Conservation (phyloP, 2,888 invertebrate species). For the Lydus trimaculatus region DNA sequence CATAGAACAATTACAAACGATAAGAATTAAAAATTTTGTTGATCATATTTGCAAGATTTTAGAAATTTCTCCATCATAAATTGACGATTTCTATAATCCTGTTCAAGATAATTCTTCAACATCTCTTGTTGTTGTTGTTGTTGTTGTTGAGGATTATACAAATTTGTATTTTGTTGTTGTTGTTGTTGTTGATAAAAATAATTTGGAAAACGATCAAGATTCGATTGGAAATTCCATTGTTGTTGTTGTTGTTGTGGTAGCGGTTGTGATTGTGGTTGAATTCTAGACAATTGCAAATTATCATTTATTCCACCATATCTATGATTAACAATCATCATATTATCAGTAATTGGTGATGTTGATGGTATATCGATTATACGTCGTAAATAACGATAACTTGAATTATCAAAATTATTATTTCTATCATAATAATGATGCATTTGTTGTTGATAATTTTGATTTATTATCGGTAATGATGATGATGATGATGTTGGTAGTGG, state of each 20-base stretch:
- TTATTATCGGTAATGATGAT: not conserved
- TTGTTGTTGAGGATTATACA: not conserved
- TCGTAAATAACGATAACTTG: conserved; percentile 1
- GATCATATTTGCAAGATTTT: not conserved
- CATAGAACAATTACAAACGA: not conserved
- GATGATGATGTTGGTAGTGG: not conserved
- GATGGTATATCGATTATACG: not conserved
- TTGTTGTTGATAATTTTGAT: conserved; percentile 5
- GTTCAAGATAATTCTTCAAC: not conserved
- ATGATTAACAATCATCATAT: not conserved
- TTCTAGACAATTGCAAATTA: too few relatives aligned
- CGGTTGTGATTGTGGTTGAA: not conserved
- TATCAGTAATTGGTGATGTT: not conserved
- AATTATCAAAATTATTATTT: conserved; percentile 1
- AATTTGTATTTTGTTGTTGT: not conserved
- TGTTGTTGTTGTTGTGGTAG: not conserved
- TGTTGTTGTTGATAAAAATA: conserved; percentile 8
- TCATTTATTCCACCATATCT: too few relatives aligned
- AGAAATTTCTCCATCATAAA: conserved; percentile 5
- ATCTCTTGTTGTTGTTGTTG: not conserved
- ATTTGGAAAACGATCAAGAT: not conserved
- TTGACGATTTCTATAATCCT: not conserved
- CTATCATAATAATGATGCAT: conserved; percentile 4
- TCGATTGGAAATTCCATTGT: not conserved
- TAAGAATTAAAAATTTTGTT: not conserved